Evolutionary conservation across 2,113 vertebrate species (phyloP).

Genomic region (Delphinus delphis): DNA sequence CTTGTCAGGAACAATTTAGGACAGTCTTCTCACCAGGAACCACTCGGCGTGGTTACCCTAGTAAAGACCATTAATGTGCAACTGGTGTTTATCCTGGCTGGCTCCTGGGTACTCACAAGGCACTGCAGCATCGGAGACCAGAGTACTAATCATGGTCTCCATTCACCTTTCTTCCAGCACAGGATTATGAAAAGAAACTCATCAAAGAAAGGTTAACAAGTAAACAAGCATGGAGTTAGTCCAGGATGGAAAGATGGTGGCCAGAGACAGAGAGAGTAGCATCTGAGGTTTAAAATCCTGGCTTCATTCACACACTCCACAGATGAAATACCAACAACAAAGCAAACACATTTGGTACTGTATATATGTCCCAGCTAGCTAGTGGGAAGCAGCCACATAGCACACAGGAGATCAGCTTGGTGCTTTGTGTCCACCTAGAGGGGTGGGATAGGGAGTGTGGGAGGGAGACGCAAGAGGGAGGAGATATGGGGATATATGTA

Average conservation of each 20-base stretch:
- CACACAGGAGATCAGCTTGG: no score
- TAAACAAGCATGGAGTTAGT: background rate
- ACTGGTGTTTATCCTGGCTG: conserved; percentile 21
- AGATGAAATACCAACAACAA: background rate
- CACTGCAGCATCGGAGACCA: background rate
- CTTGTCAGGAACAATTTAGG: conserved; percentile 53
- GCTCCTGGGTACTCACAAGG: background rate
- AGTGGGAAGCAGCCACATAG: no score
- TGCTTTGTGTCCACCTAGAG: no score
- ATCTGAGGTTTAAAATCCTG: background rate
- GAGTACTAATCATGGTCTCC: background rate
- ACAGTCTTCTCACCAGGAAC: conserved; percentile 40
- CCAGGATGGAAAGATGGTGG: background rate
- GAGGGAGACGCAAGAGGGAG: no score
- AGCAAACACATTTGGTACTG: no score
- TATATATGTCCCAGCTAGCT: no score
- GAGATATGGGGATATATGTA: no score
- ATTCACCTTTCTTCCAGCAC: conserved; percentile 26
- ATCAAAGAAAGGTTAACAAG: background rate
- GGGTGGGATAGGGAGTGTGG: no score
- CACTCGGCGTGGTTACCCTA: background rate
- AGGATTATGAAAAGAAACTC: background rate
- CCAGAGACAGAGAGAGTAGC: background rate
- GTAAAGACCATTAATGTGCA: conserved; percentile 12
- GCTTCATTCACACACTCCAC: background rate